Conservation (phyloP, 1,140 invertebrate species). For the Tetramorium simillimum region DNA sequence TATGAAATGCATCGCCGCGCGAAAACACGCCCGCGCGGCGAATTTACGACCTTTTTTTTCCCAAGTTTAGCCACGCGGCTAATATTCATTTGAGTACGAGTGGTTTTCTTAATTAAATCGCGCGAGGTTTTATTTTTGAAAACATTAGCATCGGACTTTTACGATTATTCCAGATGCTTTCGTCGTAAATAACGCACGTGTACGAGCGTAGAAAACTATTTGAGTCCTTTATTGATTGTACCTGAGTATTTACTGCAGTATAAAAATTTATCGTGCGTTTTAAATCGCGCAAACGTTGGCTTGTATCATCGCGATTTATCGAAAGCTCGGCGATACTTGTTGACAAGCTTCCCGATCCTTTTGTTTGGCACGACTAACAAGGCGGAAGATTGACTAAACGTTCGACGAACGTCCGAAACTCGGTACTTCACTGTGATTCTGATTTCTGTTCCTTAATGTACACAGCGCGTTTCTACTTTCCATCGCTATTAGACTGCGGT, state of each 20-base stretch:
- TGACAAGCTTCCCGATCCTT: not conserved
- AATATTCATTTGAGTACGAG: not conserved
- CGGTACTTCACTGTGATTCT: not conserved
- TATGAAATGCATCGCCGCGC: slow-evolving; percentile 29
- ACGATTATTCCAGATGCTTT: not conserved
- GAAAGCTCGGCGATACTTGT: not conserved
- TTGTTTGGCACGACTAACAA: not conserved
- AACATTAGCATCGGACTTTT: not conserved
- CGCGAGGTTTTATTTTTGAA: not conserved
- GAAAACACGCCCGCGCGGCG: not conserved
- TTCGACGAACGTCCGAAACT: not conserved
- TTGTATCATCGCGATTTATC: not conserved
- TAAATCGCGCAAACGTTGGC: not conserved
- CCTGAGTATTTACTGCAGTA: not conserved
- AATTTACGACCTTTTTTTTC: slow-evolving; percentile 33
- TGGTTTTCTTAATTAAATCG: slow-evolving; percentile 4
- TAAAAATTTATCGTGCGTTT: not conserved
- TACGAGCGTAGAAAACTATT: not conserved
- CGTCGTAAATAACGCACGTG: not conserved
- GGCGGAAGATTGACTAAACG: not conserved
- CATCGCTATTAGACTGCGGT: slow-evolving; percentile 26
- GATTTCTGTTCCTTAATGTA: slow-evolving; percentile 25
- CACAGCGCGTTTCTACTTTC: slow-evolving; percentile 39
- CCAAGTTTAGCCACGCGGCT: not conserved
- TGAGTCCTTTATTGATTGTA: slow-evolving; percentile 14